Conservation (phyloP, 2,888 invertebrate species). For the Sminthurinus aureus region DNA sequence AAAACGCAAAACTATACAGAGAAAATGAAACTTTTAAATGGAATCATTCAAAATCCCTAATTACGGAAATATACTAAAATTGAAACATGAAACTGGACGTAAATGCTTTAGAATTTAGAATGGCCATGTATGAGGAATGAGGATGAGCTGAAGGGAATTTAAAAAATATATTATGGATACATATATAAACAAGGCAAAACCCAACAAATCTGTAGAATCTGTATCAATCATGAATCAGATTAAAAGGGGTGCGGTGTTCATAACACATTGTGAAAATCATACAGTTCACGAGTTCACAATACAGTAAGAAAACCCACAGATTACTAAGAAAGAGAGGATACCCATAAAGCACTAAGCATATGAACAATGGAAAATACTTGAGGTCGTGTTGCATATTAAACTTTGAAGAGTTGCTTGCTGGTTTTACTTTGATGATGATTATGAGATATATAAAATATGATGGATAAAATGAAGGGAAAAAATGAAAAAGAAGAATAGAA, state of each 20-base stretch:
- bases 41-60: too few relatives aligned
- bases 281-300: not conserved
- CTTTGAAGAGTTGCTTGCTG: constrained; percentile 3
- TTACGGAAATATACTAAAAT: too few relatives aligned
- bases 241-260: not conserved
- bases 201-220: not conserved
- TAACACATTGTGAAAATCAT: not conserved
- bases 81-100: too few relatives aligned
- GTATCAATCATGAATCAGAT: not conserved
- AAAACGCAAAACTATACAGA: too few relatives aligned
- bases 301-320: not conserved
- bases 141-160: not conserved
- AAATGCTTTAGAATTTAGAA: too few relatives aligned
- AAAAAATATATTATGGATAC: not conserved
- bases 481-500: constrained; percentile 24
- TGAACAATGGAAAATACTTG: too few relatives aligned
- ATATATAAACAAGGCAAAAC: not conserved
- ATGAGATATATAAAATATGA: constrained; percentile 37
- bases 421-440: constrained; percentile 21
- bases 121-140: not conserved
- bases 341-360: too few relatives aligned
- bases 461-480: not conserved
- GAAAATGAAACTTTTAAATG: too few relatives aligned
- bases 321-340: too few relatives aligned
- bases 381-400: constrained; percentile 9